Conservation (phyloP, 2,797 vertebrate genomes). For the Sebastes flavidus region DNA sequence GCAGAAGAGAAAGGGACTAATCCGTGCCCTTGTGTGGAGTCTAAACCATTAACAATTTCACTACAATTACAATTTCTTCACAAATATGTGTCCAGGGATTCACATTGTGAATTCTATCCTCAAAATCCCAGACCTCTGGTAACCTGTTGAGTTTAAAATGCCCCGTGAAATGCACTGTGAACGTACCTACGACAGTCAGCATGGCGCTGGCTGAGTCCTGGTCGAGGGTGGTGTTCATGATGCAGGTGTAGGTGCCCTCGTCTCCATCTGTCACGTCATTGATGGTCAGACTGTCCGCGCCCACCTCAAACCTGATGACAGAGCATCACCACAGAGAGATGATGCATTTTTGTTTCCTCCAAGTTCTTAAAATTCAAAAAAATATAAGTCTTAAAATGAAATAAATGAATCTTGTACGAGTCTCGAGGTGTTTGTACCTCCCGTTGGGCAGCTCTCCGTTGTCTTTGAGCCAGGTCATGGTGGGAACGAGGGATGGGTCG, state of each 20-base stretch:
- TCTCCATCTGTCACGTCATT: slow-evolving; percentile 87
- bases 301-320: slow-evolving; percentile 86
- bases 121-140: neutral
- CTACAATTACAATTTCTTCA: too few species aligned
- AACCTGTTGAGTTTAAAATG: neutral
- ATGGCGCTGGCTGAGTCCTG: slow-evolving; percentile 91
- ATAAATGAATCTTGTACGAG: neutral
- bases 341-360: neutral
- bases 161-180: neutral
- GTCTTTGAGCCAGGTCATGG: slow-evolving; percentile 92
- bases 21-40: neutral
- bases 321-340: neutral
- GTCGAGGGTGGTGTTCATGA: slow-evolving; percentile 94
- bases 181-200: slow-evolving; percentile 93
- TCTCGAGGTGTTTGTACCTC: slow-evolving; percentile 77
- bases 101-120: neutral
- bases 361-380: too few species aligned
- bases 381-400: neutral
- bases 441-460: slow-evolving; percentile 86
- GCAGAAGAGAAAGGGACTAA: neutral
- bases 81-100: neutral
- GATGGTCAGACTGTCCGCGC: slow-evolving; percentile 88
- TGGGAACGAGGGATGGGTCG: slow-evolving; percentile 87
- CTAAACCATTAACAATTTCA: neutral
- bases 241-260: slow-evolving; percentile 91